A percentile compares a stretch with the other conserved stretches of the same genome.
Conservation (phyloP, 2,113 vertebrate species). For the Apus apus region DNA sequence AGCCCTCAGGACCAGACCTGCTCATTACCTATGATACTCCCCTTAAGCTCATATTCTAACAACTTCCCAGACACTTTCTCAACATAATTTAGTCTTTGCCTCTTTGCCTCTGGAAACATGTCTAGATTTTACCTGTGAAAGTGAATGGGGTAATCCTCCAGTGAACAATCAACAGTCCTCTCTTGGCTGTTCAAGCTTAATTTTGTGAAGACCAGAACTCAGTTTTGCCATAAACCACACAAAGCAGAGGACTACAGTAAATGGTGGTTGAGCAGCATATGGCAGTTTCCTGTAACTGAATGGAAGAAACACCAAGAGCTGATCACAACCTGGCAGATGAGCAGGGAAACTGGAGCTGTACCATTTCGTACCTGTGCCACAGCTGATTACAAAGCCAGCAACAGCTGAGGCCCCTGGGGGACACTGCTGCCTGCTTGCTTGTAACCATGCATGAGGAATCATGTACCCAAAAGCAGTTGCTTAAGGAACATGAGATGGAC, state of each 20-base stretch:
- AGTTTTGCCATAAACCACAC: background rate
- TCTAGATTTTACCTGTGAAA: background rate
- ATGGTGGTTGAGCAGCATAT: too few species aligned
- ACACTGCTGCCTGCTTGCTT: background rate
- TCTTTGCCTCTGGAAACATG: background rate
- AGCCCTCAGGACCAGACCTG: background rate
- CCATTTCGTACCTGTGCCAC: background rate
- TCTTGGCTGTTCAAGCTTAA: background rate
- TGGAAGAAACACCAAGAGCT: background rate
- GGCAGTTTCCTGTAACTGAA: background rate
- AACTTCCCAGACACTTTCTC: background rate
- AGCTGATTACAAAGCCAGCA: background rate
- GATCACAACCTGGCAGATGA: background rate
- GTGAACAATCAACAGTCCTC: background rate
- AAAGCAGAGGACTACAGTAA: background rate
- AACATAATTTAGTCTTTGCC: background rate
- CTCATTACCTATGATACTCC: background rate
- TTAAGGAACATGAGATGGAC: background rate
- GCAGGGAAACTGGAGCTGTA: background rate
- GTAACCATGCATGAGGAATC: accelerated
- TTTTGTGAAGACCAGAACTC: background rate
- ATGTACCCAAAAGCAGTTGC: background rate
- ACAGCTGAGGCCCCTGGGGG: background rate
- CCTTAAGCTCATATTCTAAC: background rate
- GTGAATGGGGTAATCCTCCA: background rate